Percentiles rank a stretch among this genome's conserved stretches.
These are phyloP conservation scores for Tragelaphus imberbis DNA, from an alignment of 2,113 vertebrate species.

Conservation along the genomic window DNA sequence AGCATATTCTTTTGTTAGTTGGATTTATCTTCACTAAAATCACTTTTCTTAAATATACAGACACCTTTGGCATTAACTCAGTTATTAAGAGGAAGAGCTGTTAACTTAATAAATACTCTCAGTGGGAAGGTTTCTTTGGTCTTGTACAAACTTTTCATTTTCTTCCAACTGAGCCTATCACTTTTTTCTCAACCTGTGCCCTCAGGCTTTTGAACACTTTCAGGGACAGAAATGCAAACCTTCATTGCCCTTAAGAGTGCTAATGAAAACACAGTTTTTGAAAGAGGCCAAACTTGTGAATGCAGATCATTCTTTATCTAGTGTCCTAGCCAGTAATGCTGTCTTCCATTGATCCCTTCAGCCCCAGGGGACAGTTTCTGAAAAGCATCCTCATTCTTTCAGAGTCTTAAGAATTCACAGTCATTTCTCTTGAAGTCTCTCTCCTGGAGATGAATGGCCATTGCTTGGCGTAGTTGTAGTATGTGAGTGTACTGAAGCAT, in stretches of 20 bases:
- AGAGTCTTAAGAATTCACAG: constrained; percentile 30
- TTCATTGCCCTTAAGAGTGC: constrained; percentile 53
- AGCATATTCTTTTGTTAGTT: background rate
- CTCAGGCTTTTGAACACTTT: constrained; percentile 44
- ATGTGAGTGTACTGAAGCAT: background rate
- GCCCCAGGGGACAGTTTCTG: constrained; percentile 67
- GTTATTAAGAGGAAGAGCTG: background rate
- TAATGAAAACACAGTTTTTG: constrained; percentile 63
- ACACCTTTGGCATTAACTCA: background rate
- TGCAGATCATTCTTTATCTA: constrained; percentile 62
- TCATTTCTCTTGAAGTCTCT: constrained; percentile 53
- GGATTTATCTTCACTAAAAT: background rate
- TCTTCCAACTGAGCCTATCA: constrained; percentile 25
- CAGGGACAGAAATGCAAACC: constrained; percentile 50
- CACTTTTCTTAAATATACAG: background rate
- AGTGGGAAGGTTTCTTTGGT: constrained; percentile 1
- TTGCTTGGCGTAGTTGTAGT: constrained; percentile 28
- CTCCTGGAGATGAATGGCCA: constrained; percentile 60
- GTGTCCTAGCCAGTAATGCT: constrained; percentile 38
- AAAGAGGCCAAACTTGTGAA: constrained; percentile 56
- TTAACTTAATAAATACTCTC: constrained; percentile 22
- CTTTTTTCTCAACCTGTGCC: constrained; percentile 43
- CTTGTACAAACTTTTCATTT: constrained; percentile 43
- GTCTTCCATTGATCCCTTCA: constrained; percentile 58
- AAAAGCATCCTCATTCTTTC: constrained; percentile 65